These are phyloP conservation scores for Dysidea cf. avara DNA, from an alignment of 37 sponge, comb jelly and placozoan genomes.

Conservation along the genomic window DNA sequence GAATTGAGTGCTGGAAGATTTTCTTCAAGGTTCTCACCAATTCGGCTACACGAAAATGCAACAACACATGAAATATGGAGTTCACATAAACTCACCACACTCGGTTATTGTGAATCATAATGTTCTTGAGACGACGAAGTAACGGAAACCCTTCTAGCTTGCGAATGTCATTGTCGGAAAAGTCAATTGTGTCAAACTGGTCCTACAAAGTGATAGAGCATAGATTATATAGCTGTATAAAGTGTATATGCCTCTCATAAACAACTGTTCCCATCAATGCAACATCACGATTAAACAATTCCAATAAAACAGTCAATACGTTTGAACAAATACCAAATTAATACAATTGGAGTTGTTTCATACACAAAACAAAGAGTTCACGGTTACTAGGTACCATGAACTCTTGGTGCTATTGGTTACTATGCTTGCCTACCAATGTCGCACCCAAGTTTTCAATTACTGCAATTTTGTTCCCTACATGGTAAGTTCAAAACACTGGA, in stretches of 20 bases:
- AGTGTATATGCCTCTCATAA: too few species aligned
- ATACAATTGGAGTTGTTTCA: too few species aligned
- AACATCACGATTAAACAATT: background rate
- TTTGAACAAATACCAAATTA: too few species aligned
- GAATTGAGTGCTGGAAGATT: conserved; percentile 73
- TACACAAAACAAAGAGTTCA: too few species aligned
- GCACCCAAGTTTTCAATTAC: conserved; percentile 96
- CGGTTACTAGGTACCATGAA: too few species aligned
- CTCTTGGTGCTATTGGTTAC: too few species aligned
- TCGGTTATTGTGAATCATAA: conserved; percentile 89
- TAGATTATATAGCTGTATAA: too few species aligned
- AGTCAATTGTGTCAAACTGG: conserved; percentile 96
- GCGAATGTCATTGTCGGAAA: conserved; percentile 96
- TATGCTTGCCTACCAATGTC: conserved; percentile 76
- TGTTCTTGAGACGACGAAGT: conserved; percentile 73
- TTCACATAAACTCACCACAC: conserved; percentile 81
- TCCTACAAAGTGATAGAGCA: conserved; percentile 51
- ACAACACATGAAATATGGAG: too few species aligned
- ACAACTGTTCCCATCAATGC: background rate
- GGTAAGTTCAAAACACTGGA: conserved; percentile 7
- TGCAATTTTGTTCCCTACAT: conserved; percentile 93
- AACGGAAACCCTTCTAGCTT: conserved; percentile 93
- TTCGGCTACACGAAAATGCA: conserved; percentile 57
- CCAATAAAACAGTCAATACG: background rate
- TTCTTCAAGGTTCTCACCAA: conserved; percentile 71